Conservation (phyloP, 2,888 invertebrate genomes). For the Sialis fuliginosa region DNA sequence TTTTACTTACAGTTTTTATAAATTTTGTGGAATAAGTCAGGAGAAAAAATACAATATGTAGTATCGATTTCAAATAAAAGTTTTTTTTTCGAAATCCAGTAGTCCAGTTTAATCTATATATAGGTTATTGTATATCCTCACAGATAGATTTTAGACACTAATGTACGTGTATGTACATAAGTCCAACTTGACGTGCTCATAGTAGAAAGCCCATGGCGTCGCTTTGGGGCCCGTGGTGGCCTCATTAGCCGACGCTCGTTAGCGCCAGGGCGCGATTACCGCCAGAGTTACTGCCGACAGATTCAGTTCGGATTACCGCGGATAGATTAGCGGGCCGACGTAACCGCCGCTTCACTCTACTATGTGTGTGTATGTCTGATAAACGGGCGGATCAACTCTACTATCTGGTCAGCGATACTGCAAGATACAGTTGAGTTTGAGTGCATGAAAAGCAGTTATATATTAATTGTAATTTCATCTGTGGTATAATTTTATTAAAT, state of each 20-base stretch:
- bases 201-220: background rate
- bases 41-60: too few species aligned
- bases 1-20: too few species aligned
- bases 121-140: background rate
- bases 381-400: too few species aligned
- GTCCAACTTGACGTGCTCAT: background rate
- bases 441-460: too few species aligned
- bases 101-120: too few species aligned
- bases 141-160: background rate
- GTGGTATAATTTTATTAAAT: too few species aligned
- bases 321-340: background rate
- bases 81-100: too few species aligned
- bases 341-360: background rate
- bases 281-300: background rate
- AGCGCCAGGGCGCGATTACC: background rate
- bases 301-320: background rate
- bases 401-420: too few species aligned
- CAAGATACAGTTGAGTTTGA: too few species aligned
- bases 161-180: background rate
- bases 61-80: background rate
- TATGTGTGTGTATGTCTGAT: background rate
- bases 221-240: too few species aligned
- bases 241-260: background rate
- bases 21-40: too few species aligned
- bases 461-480: too few species aligned